Percentiles rank a stretch among this genome's conserved stretches.
phyloP scores from a whole-genome alignment of 2,797 vertebrate species.

The Myotis planiceps region DNA sequence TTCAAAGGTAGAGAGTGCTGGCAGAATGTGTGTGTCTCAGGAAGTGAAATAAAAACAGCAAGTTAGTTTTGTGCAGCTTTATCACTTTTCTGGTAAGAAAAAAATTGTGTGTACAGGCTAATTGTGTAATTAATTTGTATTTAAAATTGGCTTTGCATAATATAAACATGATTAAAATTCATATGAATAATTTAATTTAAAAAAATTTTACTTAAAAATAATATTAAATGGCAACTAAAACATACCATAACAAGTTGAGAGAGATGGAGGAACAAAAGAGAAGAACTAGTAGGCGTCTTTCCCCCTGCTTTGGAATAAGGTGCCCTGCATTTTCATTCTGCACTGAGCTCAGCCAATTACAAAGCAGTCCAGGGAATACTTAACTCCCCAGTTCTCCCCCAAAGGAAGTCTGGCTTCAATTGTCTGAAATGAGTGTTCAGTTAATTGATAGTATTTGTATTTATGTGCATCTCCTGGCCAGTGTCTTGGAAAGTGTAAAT shows the following conservation, averaged over 20 bases:
- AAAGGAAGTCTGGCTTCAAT: background rate
- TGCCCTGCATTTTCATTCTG: background rate
- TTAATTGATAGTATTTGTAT: background rate
- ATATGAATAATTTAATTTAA: background rate
- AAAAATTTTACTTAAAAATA: slow-evolving; percentile 6
- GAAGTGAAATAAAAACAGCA: slow-evolving; percentile 3
- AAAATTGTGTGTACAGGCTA: background rate
- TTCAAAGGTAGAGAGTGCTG: background rate
- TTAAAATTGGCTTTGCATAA: background rate
- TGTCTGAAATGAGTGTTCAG: background rate
- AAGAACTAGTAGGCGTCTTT: background rate
- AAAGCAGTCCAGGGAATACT: background rate
- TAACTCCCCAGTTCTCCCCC: background rate
- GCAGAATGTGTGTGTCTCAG: background rate
- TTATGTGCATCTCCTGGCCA: background rate
- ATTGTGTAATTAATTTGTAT: background rate
- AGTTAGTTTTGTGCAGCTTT: background rate
- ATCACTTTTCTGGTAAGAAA: background rate
- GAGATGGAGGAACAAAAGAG: background rate
- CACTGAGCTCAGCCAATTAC: background rate
- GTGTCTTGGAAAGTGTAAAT: background rate
- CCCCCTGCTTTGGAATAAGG: background rate
- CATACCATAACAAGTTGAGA: background rate
- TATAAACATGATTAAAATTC: slow-evolving; percentile 17
- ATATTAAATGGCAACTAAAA: slow-evolving; percentile 18